Evolutionary conservation across 1,140 invertebrate genomes (phyloP), one percentile per base, ranked within the genome.

Genomic region (Parapsyche elsis): DNA sequence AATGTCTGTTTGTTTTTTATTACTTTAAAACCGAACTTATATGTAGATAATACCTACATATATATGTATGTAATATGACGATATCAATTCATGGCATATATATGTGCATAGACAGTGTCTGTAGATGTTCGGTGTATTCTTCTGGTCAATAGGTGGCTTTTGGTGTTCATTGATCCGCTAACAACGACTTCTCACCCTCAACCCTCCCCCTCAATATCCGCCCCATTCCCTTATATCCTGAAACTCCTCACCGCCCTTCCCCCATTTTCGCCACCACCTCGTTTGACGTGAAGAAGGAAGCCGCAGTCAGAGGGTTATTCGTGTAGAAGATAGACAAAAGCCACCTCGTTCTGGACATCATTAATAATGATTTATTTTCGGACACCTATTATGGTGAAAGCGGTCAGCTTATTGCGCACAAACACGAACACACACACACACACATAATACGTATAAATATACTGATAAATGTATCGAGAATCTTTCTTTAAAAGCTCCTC

Each of bases 301-400:
- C 53, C 24, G 71, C 16, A 44, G 57, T 16, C 26, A 49, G 23
- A 46, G 73, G 71, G 61, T 76, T 76, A 79, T 71, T 81, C 75
- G 77, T 81, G 81, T 81, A 71, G 77, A 81, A 81, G 81, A 81
- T 80, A 80, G 81, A 80, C 81, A 82, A 82, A 76, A 82, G 81
- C 79, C 70, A 71, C 81, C 79, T 80, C 81, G 73, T 80, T 45
- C 81, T 78, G 81, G 81, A 82, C 81, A 80, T 80, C 81, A 82
- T 82, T 82, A 82, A 82, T 82, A 82, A 82, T 82, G 76, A 82
- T 82, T 82, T 82, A 82, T 82, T 82, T 82, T 82, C 81, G 76
- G 81, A 82, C 81, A 82, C 78, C 81, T 79, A 82, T 82, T 82
- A 82, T 79, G 67, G 76, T 79, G 76, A 76, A 80, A 80, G 75